A percentile compares a stretch with the other conserved stretches of the same genome.
Evolutionary conservation across 2,797 vertebrate species (phyloP).

Genomic region (Gouania willdenowi): DNA sequence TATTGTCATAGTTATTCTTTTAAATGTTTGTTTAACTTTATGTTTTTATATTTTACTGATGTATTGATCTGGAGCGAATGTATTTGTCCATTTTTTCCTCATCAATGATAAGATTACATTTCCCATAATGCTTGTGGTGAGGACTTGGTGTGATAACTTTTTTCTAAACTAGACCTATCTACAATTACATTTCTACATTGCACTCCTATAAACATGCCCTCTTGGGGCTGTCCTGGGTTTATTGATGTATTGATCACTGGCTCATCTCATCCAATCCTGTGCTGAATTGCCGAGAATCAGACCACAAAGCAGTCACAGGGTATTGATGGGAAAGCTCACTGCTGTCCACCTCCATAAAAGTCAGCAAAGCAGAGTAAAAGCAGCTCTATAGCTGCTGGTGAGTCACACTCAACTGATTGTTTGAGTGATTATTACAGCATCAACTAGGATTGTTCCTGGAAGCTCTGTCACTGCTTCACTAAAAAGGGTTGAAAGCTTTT

Average conservation of each 20-base stretch:
- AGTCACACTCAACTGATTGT: slow-evolving; percentile 53
- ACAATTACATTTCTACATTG: too few relatives aligned
- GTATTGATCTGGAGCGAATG: too few relatives aligned
- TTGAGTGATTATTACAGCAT: slow-evolving; percentile 26
- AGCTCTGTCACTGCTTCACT: too few relatives aligned
- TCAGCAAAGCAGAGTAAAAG: slow-evolving; percentile 47
- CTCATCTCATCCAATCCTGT: slow-evolving; percentile 25
- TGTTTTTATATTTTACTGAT: too few relatives aligned
- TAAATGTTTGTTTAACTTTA: too few relatives aligned
- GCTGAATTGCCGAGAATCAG: slow-evolving; percentile 40
- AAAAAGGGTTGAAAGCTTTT: too few relatives aligned
- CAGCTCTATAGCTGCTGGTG: slow-evolving; percentile 37
- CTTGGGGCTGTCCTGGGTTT: slow-evolving; percentile 12
- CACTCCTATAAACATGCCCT: slow-evolving; percentile 12
- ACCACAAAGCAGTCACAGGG: slow-evolving; percentile 56
- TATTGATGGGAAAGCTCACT: slow-evolving; percentile 62
- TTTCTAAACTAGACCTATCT: too few relatives aligned
- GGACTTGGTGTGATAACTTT: too few relatives aligned
- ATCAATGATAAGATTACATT: too few relatives aligned
- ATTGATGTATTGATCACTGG: slow-evolving; percentile 38
- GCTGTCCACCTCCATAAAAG: slow-evolving; percentile 55
- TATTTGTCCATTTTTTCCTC: too few relatives aligned
- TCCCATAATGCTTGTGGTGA: too few relatives aligned
- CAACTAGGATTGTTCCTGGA: slow-evolving; percentile 37
- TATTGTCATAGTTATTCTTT: too few relatives aligned